Conservation (phyloP, 2,113 vertebrate species). For the Thamnophis sirtalis region DNA sequence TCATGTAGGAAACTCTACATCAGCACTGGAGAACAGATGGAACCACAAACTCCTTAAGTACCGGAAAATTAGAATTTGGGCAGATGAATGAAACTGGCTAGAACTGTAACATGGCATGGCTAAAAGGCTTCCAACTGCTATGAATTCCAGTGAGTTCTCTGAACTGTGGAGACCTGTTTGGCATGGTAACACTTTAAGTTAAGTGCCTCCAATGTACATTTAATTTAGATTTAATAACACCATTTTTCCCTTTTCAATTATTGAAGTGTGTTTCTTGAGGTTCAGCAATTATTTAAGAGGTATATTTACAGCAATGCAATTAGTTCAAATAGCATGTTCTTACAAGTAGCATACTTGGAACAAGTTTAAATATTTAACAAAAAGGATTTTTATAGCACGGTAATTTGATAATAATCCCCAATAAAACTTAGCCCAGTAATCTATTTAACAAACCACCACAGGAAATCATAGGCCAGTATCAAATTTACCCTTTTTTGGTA, state of each 20-base stretch:
- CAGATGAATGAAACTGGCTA: background rate
- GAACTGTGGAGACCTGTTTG: slow-evolving; percentile 24
- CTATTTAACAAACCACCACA: background rate
- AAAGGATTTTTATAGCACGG: slow-evolving; percentile 44
- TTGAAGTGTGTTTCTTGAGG: slow-evolving; percentile 72
- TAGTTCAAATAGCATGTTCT: slow-evolving; percentile 63
- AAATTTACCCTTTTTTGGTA: background rate
- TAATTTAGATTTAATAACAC: slow-evolving; percentile 76
- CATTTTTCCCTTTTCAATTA: slow-evolving; percentile 72
- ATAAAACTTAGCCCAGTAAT: slow-evolving; percentile 36
- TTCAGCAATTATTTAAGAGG: slow-evolving; percentile 77
- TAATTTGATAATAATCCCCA: slow-evolving; percentile 46
- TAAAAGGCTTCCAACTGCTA: slow-evolving; percentile 28
- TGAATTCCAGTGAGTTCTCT: slow-evolving; percentile 54
- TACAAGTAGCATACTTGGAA: slow-evolving; percentile 64
- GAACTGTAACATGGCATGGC: background rate
- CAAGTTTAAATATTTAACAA: slow-evolving; percentile 64
- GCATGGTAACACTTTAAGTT: slow-evolving; percentile 60
- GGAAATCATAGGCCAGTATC: background rate
- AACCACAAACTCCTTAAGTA: background rate
- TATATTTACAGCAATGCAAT: slow-evolving; percentile 71
- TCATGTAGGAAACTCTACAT: background rate
- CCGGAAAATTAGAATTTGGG: fast-evolving
- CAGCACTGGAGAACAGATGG: background rate
- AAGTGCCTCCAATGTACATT: slow-evolving; percentile 71